Percentiles rank a stretch among this genome's conserved stretches.
These are phyloP conservation scores for Rhagologus leucostigma DNA, from an alignment of 2,113 vertebrate species.

Conservation along the genomic window DNA sequence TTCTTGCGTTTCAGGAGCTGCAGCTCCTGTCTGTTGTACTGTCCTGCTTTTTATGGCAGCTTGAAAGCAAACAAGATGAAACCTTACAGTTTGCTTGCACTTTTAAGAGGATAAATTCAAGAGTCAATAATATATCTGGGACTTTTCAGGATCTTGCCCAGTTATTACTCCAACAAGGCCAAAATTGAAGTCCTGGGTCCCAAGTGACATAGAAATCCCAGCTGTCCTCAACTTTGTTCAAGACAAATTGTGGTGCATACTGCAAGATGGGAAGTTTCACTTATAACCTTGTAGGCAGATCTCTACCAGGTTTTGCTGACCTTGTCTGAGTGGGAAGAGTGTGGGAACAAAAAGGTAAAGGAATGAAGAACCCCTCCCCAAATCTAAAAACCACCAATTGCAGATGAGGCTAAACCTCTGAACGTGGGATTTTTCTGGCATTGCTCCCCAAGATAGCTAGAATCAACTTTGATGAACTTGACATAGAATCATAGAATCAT, in stretches of 20 bases:
- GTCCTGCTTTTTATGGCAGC: neutral
- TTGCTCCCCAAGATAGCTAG: neutral
- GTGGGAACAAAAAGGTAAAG: neutral
- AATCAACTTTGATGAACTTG: neutral
- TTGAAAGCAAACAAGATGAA: neutral
- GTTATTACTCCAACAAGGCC: neutral
- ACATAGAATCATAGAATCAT: neutral
- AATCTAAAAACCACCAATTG: neutral
- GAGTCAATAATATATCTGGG: neutral
- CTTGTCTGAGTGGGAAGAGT: neutral
- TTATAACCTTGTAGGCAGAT: neutral
- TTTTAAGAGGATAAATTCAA: neutral
- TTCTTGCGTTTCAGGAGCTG: neutral
- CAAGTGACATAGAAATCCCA: neutral
- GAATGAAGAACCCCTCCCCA: neutral
- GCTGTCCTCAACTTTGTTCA: neutral
- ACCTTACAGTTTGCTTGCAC: neutral
- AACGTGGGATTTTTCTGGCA: neutral
- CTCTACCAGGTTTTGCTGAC: neutral
- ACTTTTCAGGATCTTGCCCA: neutral
- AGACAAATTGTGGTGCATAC: neutral
- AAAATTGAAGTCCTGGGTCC: neutral
- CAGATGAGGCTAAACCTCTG: neutral
- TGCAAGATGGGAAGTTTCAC: neutral
- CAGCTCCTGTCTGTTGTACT: neutral